Percentiles rank a stretch among this genome's conserved stretches.
phyloP scores from a whole-genome alignment of 1,140 invertebrate genomes.

The Cydia pomonella region DNA sequence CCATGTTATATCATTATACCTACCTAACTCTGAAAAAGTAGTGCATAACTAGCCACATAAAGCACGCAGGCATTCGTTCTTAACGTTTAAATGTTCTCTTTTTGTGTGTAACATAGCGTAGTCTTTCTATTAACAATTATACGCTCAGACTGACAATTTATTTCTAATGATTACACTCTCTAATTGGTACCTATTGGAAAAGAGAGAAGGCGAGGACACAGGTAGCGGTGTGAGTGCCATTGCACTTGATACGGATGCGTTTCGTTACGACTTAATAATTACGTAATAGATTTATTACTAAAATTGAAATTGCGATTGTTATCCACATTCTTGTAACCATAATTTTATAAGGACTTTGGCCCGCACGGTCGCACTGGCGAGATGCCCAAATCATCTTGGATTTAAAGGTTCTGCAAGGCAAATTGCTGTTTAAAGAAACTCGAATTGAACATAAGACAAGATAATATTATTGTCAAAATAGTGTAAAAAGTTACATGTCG shows the following conservation, averaged over 20 bases:
- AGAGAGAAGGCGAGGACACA: constrained; percentile 5
- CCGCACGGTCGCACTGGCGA: too few species aligned
- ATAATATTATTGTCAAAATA: too few species aligned
- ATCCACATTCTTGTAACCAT: too few species aligned
- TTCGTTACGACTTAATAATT: constrained; percentile 9
- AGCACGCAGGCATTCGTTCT: constrained; percentile 16
- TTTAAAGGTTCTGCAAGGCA: too few species aligned
- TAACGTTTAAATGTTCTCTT: not conserved
- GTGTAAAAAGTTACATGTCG: too few species aligned
- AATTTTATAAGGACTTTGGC: too few species aligned
- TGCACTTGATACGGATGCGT: not conserved
- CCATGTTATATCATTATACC: too few species aligned
- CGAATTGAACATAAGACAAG: too few species aligned
- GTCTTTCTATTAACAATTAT: not conserved
- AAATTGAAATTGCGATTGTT: too few species aligned
- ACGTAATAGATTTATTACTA: not conserved
- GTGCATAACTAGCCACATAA: not conserved
- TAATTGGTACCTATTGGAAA: not conserved
- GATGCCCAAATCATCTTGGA: too few species aligned
- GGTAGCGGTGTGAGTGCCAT: not conserved
- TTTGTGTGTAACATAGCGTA: not conserved
- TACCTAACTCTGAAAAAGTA: not conserved
- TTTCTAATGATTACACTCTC: not conserved
- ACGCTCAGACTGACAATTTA: not conserved
- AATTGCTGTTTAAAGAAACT: not conserved